Evolutionary conservation across 2,797 vertebrate species (phyloP).

Genomic region (Darevskia nairensis): DNA sequence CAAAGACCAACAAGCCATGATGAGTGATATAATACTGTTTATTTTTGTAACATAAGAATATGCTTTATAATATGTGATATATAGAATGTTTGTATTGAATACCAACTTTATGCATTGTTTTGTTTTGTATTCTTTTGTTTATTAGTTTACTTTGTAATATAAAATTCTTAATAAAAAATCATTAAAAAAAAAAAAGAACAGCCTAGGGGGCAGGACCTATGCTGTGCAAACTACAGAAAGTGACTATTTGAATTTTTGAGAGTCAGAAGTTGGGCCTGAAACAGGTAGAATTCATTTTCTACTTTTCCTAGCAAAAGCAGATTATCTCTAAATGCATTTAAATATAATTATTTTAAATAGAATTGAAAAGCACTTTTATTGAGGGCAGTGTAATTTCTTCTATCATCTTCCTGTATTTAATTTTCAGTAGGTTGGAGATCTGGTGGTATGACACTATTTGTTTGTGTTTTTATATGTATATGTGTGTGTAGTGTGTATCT

Average conservation of each 20-base stretch:
- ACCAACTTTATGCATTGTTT: too few species aligned
- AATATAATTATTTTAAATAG: background rate
- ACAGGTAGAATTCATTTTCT: background rate
- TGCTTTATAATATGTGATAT: too few species aligned
- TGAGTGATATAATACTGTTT: too few species aligned
- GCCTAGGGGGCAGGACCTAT: background rate
- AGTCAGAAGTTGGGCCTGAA: background rate
- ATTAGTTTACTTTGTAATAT: too few species aligned
- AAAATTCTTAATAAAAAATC: too few species aligned
- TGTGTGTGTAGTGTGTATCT: too few species aligned
- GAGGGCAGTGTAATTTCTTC: background rate
- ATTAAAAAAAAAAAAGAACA: too few species aligned
- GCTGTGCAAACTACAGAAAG: background rate
- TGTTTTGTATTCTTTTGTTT: too few species aligned
- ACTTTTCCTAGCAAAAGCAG: background rate
- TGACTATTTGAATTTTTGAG: background rate
- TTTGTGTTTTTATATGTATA: too few species aligned
- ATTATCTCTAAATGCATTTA: constrained; percentile 1
- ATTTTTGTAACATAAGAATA: too few species aligned
- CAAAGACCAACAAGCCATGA: too few species aligned
- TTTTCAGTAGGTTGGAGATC: background rate
- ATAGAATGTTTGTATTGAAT: too few species aligned
- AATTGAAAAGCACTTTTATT: background rate
- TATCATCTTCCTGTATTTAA: background rate
- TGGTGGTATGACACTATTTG: background rate